A percentile compares a stretch with the other conserved stretches of the same genome.
Conservation (phyloP, 2,113 vertebrate genomes). For the Corvus hawaiiensis region DNA sequence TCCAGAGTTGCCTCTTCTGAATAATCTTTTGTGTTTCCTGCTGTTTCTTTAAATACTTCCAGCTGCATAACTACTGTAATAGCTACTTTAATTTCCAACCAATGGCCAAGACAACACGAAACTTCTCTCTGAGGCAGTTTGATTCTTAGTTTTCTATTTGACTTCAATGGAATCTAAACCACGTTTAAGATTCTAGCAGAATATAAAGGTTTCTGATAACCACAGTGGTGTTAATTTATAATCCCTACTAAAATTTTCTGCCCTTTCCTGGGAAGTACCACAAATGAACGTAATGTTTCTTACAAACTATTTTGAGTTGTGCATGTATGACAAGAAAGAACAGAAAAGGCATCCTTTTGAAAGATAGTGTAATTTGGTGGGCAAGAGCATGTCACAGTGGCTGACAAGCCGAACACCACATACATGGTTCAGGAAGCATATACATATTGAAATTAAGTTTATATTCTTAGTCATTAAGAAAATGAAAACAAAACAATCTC, state of each 20-base stretch:
- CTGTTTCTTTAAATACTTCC: constrained; percentile 33
- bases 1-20: not conserved
- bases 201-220: not conserved
- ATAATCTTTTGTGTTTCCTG: not conserved
- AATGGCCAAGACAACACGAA: not conserved
- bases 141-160: not conserved
- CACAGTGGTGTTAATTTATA: not conserved
- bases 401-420: not conserved
- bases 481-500: constrained; percentile 30
- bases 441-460: not conserved
- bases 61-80: constrained; percentile 14
- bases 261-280: not conserved
- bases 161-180: not conserved
- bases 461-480: not conserved
- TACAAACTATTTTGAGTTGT: not conserved
- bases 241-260: not conserved
- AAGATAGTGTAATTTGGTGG: not conserved
- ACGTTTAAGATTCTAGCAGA: not conserved
- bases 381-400: not conserved
- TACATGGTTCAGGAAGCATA: not conserved
- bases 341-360: not conserved
- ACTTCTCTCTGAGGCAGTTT: not conserved
- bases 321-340: not conserved
- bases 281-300: not conserved
- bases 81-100: constrained; percentile 30